A percentile compares a stretch with the other conserved stretches of the same genome.
These are phyloP conservation scores for Lepus townsendii DNA, from an alignment of 2,797 vertebrate species.

Conservation along the genomic window DNA sequence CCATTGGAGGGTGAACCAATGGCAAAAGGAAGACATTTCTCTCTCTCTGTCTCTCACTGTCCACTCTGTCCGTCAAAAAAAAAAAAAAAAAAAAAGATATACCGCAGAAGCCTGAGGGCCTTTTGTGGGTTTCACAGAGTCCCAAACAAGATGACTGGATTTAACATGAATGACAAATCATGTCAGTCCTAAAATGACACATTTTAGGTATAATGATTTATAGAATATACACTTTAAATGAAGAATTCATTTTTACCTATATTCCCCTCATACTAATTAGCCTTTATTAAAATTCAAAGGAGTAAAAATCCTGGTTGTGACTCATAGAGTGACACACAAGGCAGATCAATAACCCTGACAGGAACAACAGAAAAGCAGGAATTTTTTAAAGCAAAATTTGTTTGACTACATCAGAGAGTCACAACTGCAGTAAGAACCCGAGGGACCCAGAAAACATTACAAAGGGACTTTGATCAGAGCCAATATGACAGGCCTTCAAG, in stretches of 20 bases:
- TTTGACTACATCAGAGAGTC: neutral
- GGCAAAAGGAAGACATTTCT: too few species aligned
- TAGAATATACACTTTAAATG: neutral
- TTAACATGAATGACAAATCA: constrained; percentile 30
- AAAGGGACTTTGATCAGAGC: neutral
- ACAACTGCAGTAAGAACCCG: neutral
- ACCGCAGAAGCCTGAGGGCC: neutral
- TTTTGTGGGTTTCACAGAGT: neutral
- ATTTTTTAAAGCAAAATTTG: neutral
- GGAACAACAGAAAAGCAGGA: neutral
- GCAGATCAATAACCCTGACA: neutral
- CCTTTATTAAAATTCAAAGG: neutral
- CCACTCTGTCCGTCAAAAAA: too few species aligned
- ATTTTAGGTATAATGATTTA: neutral
- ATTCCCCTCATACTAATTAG: neutral
- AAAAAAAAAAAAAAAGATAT: neutral
- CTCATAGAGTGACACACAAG: neutral
- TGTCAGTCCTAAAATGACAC: neutral
- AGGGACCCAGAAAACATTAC: neutral
- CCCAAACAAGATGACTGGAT: constrained; percentile 19
- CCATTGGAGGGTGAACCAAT: too few species aligned
- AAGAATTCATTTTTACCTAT: neutral
- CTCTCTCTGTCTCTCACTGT: too few species aligned
- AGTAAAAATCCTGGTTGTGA: neutral
- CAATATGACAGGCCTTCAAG: neutral